phyloP scores from a whole-genome alignment of 2,113 vertebrate genomes.

The Coturnix japonica region DNA sequence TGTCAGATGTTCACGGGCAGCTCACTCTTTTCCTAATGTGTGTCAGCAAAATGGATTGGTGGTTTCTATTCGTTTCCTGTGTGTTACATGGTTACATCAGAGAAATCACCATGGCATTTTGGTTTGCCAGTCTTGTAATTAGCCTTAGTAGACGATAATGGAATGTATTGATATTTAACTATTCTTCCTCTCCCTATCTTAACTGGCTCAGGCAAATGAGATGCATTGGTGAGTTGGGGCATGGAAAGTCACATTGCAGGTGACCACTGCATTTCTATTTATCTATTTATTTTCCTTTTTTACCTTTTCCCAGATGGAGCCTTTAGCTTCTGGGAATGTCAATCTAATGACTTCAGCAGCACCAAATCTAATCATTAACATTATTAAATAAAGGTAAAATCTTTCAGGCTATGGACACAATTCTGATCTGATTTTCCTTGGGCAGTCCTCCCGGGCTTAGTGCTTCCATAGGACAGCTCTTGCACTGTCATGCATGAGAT shows the following conservation, averaged over 20 bases:
- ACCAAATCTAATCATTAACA: background rate
- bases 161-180: background rate
- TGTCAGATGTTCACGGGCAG: background rate
- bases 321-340: background rate
- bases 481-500: background rate
- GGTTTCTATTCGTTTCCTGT: conserved; percentile 21
- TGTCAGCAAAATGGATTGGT: conserved; percentile 17
- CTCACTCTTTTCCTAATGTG: background rate
- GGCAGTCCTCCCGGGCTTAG: background rate
- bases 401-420: background rate
- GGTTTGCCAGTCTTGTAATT: conserved; percentile 12
- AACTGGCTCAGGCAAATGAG: background rate
- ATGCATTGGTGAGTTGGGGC: background rate
- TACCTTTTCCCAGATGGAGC: background rate
- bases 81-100: background rate
- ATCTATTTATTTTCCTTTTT: background rate
- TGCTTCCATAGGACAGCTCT: background rate
- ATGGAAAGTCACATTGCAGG: background rate
- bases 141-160: background rate
- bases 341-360: background rate
- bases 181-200: background rate
- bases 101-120: conserved; percentile 26
- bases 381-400: background rate
- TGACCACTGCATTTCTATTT: background rate
- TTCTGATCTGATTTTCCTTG: background rate